Evolutionary conservation across 2,888 invertebrate species (phyloP).

Genomic region (Trisateles emortualis): DNA sequence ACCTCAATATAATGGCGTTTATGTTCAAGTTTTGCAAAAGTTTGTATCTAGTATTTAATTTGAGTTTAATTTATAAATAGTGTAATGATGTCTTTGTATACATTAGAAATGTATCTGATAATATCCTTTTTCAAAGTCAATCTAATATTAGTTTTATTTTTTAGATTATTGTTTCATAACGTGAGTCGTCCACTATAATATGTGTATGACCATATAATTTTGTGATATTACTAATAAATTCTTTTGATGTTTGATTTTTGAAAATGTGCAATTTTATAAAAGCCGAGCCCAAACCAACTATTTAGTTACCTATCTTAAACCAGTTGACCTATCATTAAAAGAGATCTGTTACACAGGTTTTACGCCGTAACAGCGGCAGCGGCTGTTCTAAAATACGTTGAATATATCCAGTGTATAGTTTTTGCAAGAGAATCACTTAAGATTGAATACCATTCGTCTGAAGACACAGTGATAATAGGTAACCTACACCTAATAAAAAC

Average conservation of each 20-base stretch:
- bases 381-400: constrained; percentile 94
- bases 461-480: constrained; percentile 95
- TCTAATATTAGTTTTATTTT: too few relatives aligned
- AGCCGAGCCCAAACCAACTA: too few relatives aligned
- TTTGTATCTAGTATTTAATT: constrained; percentile 67
- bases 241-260: too few relatives aligned
- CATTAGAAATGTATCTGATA: not conserved
- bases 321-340: not conserved
- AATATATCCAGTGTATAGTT: constrained; percentile 91
- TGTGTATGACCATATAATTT: too few relatives aligned
- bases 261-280: too few relatives aligned
- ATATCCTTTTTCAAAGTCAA: not conserved
- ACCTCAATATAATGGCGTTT: constrained; percentile 89
- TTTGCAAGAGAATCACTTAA: constrained; percentile 92
- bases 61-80: too few relatives aligned
- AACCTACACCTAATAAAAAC: constrained; percentile 33
- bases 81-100: not conserved
- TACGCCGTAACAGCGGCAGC: constrained; percentile 95
- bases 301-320: not conserved
- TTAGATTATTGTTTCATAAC: too few relatives aligned
- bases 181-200: too few relatives aligned
- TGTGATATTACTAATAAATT: too few relatives aligned
- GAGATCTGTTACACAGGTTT: constrained; percentile 85
- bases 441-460: constrained; percentile 93
- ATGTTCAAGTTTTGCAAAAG: constrained; percentile 90